Base-by-base conservation (phyloP, 2,888 invertebrate genomes). In the Hydrotaea diabolus region DNA sequence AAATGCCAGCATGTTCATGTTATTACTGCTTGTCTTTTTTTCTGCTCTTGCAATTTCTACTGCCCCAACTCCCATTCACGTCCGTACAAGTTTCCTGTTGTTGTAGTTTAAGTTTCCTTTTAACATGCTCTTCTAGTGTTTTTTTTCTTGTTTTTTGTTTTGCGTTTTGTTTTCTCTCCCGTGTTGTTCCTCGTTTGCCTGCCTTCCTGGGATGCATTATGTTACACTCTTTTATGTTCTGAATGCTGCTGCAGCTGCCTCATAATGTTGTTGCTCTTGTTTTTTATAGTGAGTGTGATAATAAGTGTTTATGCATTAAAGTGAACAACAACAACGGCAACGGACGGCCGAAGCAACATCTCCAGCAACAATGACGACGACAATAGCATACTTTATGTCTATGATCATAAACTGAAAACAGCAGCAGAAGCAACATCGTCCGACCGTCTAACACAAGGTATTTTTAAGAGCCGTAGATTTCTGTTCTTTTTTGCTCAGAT, bases 311-410 rank as follows among this genome's bases (percentile, higher is more conserved):
- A 43, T 76, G 73, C 76, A 76, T 64, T 78, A 80, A 80, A 90
- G 87, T 89, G 89, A 88, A 87, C 89, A 88, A 89, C 74, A 86
- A 76, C 82, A 74, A 46, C 82, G 75, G 64, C 36, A 36, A 17
- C 64, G 36, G 5, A 17, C 64, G 36, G 5, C 39, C 19, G 66
- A 19, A 43, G 36, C 59, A 59, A 55, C 55, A 55, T 19, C 55
- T 2, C 8, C 55, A 21, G 21, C 73, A 87, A 79, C 88, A 85
- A 79, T 76, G 86, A 26, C 31, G 49, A 36, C 88, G 86, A 87
- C 87, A 85, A 53, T 72, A 78, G 73, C 19, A 39, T 17, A 66
- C 43, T 66, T 66, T 66, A 66, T 66, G 66, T 66, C 36, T 39
- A 43, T 39, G 66, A 66, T 43, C 66, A 39, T 43, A 87, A 79